phyloP scores from a whole-genome alignment of 2,113 vertebrate genomes.

The Chionis minor region DNA sequence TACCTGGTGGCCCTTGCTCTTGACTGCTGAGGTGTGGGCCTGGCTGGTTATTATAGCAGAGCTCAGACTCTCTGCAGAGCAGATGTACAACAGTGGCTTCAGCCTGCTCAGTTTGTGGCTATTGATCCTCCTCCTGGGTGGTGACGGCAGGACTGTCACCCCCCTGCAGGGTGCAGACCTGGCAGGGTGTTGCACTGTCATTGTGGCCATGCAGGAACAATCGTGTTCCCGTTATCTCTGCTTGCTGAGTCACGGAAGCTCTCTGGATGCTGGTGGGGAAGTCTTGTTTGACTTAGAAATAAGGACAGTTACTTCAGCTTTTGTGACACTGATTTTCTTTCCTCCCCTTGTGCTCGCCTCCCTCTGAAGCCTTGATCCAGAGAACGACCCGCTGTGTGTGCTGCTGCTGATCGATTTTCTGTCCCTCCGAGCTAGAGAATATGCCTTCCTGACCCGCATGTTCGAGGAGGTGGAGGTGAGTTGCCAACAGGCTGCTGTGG shows the following conservation, averaged over 20 bases:
- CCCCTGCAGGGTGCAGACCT: not conserved
- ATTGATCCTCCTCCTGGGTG: not conserved
- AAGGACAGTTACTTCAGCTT: not conserved
- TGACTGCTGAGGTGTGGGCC: not conserved
- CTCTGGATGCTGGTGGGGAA: not conserved
- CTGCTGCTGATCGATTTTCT: slow-evolving; percentile 91
- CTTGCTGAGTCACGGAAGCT: not conserved
- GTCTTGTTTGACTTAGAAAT: not conserved
- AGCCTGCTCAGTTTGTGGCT: not conserved
- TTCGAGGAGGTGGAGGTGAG: slow-evolving; percentile 96
- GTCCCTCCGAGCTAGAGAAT: slow-evolving; percentile 86
- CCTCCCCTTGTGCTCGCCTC: not conserved
- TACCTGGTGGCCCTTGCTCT: not conserved
- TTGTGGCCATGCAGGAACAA: rapidly evolving
- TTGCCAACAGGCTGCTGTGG: not conserved
- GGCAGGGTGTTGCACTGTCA: not conserved
- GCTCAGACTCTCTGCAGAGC: not conserved
- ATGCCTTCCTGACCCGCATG: slow-evolving; percentile 83
- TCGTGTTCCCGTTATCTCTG: rapidly evolving
- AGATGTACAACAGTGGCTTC: not conserved
- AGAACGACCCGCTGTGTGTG: slow-evolving; percentile 91
- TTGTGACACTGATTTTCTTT: not conserved
- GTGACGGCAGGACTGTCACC: not conserved
- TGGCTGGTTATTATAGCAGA: not conserved
- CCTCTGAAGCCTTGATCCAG: slow-evolving; percentile 86